phyloP scores from a whole-genome alignment of 2,888 invertebrate species.

The Malacosoma neustria region DNA sequence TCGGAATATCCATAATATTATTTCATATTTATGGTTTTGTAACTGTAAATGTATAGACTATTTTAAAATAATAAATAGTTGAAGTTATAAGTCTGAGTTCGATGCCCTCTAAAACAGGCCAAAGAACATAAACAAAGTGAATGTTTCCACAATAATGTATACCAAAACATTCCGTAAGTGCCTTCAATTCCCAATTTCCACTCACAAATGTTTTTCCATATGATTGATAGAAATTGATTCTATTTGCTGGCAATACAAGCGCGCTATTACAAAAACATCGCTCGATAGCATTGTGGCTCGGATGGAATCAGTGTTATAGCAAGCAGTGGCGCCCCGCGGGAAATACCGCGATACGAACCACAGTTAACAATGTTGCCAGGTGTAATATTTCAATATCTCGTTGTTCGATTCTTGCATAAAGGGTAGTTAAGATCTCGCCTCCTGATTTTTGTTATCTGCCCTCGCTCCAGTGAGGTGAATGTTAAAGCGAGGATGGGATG shows the following conservation, averaged over 20 bases:
- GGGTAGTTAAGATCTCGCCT: no score
- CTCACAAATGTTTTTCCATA: background rate
- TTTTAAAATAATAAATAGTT: no score
- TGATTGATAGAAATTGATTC: background rate
- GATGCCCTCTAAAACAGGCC: no score
- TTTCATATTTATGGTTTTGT: no score
- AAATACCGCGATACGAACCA: conserved; percentile 8
- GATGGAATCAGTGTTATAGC: conserved; percentile 10
- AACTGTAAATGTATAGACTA: no score
- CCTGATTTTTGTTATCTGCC: no score
- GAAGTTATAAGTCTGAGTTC: no score
- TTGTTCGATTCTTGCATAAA: no score
- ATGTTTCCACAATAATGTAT: background rate
- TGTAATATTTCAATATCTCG: background rate
- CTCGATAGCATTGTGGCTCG: conserved; percentile 7
- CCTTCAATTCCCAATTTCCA: background rate
- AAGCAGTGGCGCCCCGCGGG: conserved; percentile 8
- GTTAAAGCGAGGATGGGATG: no score
- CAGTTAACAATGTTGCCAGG: background rate
- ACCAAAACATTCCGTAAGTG: background rate
- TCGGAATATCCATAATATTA: no score
- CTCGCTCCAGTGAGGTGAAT: no score
- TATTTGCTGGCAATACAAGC: conserved; percentile 1
- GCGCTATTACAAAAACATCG: conserved; percentile 7
- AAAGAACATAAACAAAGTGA: no score